Percentiles rank a stretch among this genome's conserved stretches.
Conservation (phyloP, 2,797 vertebrate species). For the Limnodromus scolopaceus region DNA sequence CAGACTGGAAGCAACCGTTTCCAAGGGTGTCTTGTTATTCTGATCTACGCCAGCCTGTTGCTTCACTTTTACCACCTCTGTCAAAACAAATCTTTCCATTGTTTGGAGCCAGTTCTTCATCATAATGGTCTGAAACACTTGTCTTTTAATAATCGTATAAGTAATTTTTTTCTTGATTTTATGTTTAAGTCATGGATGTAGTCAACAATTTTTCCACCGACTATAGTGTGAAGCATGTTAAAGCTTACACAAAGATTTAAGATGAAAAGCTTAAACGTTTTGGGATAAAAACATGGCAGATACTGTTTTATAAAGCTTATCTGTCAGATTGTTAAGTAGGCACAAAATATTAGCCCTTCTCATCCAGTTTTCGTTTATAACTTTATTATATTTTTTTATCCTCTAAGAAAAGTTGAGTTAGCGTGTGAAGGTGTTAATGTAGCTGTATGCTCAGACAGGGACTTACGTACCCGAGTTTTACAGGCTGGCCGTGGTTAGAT, state of each 20-base stretch:
- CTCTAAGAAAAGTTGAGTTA: neutral
- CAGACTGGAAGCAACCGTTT: neutral
- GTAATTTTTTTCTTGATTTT: neutral
- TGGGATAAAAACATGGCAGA: neutral
- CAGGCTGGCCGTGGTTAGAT: neutral
- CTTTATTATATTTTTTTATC: neutral
- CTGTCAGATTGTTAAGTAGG: neutral
- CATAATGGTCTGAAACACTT: neutral
- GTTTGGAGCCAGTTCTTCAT: neutral
- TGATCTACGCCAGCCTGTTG: accelerated
- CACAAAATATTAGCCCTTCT: neutral
- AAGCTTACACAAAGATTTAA: neutral
- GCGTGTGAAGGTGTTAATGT: neutral
- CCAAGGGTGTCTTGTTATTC: neutral
- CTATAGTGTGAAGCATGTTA: neutral
- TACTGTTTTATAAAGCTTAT: neutral
- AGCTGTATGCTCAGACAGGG: neutral
- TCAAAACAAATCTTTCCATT: neutral
- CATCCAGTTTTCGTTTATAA: neutral
- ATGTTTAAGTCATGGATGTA: neutral
- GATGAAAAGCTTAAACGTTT: neutral
- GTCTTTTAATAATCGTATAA: neutral
- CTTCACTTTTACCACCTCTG: neutral
- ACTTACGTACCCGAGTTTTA: neutral
- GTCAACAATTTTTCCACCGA: neutral